Evolutionary conservation across 2,797 vertebrate genomes (phyloP), one percentile per base, ranked within the genome.

Genomic region (Ciconia nigra): DNA sequence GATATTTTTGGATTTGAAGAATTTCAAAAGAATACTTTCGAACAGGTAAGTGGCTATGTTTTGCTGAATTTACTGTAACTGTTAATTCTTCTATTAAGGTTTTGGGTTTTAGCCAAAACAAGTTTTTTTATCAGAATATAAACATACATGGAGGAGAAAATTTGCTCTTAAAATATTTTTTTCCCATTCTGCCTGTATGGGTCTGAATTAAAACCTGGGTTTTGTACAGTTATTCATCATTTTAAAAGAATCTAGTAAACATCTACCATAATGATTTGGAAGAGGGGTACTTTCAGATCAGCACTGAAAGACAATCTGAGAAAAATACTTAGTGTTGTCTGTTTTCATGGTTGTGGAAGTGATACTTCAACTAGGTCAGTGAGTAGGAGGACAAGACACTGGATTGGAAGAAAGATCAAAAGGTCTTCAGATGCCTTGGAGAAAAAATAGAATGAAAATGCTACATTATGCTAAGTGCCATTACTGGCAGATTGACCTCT

Each of bases 1-100:
- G 99, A 99, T 97, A 98, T 99, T 96, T 99, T 99, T 97, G 99
- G 99, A 70, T 99, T 99, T 98, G 99, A 99, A 98, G 99, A 99
- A 92, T 99, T 99, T 97, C 99, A 99, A 61, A 99, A 97, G 97
- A 99, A 99, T 97, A 98, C 98, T 83, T 99, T 99, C 96, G 99
- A 99, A 96, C 99, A 99, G 98, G 99, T 99, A 97, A 95, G 97
- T 97, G 58, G 20, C 39, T 87, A 69, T 87, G 19, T 83, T 96
- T 96, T 92, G 7, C 22, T 87, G 63, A 63, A 72, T 85, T 67
- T 82, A 52, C 14, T 87, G 18, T 86, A 82, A 33, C 13, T 82
- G n/a, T 76, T 91, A 55, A 66, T 62, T 86, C 22, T 55, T 67
- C 66, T 52, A 35, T 33, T 88, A 52, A 63, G 5, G 12, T 67